phyloP scores from a whole-genome alignment of 2,888 invertebrate genomes.

The Netelia melanura region DNA sequence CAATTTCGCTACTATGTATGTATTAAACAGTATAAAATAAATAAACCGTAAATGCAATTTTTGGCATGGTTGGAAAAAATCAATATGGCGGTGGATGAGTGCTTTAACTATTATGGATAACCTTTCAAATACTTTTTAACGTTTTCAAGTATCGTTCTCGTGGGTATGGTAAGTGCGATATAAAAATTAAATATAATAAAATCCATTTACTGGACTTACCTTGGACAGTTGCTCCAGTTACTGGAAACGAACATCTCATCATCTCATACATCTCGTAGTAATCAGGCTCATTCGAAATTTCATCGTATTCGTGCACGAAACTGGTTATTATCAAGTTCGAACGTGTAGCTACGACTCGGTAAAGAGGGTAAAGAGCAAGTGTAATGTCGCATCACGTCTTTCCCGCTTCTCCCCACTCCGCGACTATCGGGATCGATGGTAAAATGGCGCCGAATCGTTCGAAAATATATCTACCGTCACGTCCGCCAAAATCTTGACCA shows the following conservation, averaged over 20 bases:
- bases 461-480: conserved; percentile 16
- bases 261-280: neutral
- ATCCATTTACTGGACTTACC: conserved; percentile 14
- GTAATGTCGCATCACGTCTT: no score
- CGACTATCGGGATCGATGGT: neutral
- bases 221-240: neutral
- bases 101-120: neutral
- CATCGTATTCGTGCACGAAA: neutral
- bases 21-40: neutral
- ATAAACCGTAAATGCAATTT: neutral
- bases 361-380: no score
- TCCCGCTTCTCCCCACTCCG: no score
- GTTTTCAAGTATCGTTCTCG: neutral
- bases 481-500: conserved; percentile 23
- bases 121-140: neutral
- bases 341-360: no score
- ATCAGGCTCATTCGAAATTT: neutral
- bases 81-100: conserved; percentile 2
- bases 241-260: neutral
- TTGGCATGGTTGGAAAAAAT: conserved; percentile 1
- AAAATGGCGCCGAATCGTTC: neutral
- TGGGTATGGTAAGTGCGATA: neutral
- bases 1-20: neutral
- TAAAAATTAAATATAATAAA: conserved; percentile 4
- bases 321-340: neutral